Evolutionary conservation across 1,140 invertebrate genomes (phyloP).

Genomic region (Mactra quadrangularis): DNA sequence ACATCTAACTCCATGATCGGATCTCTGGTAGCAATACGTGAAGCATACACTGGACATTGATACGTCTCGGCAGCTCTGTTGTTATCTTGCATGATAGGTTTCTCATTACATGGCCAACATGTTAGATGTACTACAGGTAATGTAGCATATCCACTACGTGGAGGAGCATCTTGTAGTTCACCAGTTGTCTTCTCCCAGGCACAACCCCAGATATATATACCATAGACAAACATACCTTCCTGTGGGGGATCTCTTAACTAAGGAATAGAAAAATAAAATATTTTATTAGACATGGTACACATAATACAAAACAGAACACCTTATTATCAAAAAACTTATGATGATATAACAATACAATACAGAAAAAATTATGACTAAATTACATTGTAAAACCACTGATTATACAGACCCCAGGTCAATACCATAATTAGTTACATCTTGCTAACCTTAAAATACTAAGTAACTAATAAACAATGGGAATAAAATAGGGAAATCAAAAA

Average conservation of each 20-base stretch:
- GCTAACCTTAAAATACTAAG: too few relatives aligned
- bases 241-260: constrained; percentile 83
- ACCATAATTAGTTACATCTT: too few relatives aligned
- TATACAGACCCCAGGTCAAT: too few relatives aligned
- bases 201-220: constrained; percentile 83
- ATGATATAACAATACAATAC: neutral
- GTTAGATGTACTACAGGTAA: constrained; percentile 83
- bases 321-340: too few relatives aligned
- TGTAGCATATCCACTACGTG: constrained; percentile 75
- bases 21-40: constrained; percentile 74
- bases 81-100: constrained; percentile 76
- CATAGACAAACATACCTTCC: constrained; percentile 83
- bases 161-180: constrained; percentile 81
- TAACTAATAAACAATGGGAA: too few relatives aligned
- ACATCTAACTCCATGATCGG: constrained; percentile 82
- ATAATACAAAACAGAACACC: neutral
- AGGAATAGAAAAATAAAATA: constrained; percentile 59
- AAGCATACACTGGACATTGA: constrained; percentile 81
- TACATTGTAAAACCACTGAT: too few relatives aligned
- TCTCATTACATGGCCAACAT: constrained; percentile 81
- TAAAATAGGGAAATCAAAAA: too few relatives aligned
- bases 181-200: constrained; percentile 83
- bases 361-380: neutral
- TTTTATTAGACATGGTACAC: neutral
- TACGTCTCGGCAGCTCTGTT: constrained; percentile 77